phyloP scores from a whole-genome alignment of 2,888 invertebrate species.

The Philonicus albiceps region DNA sequence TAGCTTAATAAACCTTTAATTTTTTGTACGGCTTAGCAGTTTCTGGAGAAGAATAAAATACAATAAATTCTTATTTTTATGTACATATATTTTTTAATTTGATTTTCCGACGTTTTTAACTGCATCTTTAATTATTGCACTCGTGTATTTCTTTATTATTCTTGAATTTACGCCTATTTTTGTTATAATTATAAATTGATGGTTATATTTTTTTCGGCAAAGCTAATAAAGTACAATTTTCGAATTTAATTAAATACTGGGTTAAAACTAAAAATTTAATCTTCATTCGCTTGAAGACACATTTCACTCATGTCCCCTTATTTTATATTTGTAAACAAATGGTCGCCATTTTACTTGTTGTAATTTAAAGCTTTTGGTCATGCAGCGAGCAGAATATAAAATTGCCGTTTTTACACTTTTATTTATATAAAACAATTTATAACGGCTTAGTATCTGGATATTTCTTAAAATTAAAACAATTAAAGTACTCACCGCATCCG shows the following conservation, averaged over 20 bases:
- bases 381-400: not conserved
- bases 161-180: too few species aligned
- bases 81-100: too few species aligned
- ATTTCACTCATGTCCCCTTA: not conserved
- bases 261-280: not conserved
- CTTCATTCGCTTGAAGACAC: not conserved
- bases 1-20: too few species aligned
- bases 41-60: too few species aligned
- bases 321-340: constrained; percentile 16
- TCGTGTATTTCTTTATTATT: too few species aligned
- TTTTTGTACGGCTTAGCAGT: too few species aligned
- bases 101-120: too few species aligned
- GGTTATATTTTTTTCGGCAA: not conserved
- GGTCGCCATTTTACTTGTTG: not conserved
- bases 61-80: too few species aligned
- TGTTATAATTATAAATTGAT: too few species aligned
- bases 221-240: not conserved
- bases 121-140: too few species aligned
- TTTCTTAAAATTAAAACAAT: not conserved
- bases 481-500: not conserved
- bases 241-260: not conserved
- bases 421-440: not conserved
- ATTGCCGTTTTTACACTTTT: not conserved
- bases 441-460: not conserved
- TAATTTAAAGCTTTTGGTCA: not conserved